Evolutionary conservation across 2,797 vertebrate species (phyloP).

Genomic region (Lates japonicus): DNA sequence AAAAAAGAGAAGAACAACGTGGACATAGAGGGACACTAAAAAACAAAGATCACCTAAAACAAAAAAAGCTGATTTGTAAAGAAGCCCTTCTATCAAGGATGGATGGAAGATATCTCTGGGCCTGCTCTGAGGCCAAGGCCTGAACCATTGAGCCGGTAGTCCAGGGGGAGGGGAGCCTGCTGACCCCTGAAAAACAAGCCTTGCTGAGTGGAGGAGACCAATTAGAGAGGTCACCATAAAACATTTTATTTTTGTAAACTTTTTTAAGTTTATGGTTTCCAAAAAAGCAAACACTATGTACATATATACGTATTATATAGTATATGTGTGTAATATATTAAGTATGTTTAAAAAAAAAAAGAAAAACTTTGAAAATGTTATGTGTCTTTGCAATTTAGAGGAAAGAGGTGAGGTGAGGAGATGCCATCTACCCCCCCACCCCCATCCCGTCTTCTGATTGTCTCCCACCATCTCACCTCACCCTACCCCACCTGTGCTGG

Average conservation of each 20-base stretch:
- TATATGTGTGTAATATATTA: constrained; percentile 82
- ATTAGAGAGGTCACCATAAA: constrained; percentile 82
- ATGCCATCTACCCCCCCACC: constrained; percentile 11
- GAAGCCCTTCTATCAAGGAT: constrained; percentile 73
- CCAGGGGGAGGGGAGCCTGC: constrained; percentile 44
- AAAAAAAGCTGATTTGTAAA: constrained; percentile 72
- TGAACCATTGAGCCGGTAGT: constrained; percentile 74
- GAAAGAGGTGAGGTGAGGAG: constrained; percentile 47
- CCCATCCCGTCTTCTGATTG: constrained; percentile 24
- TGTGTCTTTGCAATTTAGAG: constrained; percentile 63
- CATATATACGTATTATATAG: constrained; percentile 81
- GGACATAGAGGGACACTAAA: constrained; percentile 60
- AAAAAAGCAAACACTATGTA: constrained; percentile 80
- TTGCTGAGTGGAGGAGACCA: constrained; percentile 77
- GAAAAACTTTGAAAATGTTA: constrained; percentile 39
- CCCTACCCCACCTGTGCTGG: constrained; percentile 2
- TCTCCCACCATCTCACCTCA: constrained; percentile 17
- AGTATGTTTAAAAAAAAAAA: constrained; percentile 74
- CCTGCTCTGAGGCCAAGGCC: constrained; percentile 65
- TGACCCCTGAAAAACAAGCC: constrained; percentile 75
- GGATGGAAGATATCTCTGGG: constrained; percentile 68
- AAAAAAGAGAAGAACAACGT: constrained; percentile 71
- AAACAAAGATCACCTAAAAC: constrained; percentile 73
- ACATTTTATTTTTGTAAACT: constrained; percentile 90
- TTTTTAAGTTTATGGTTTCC: constrained; percentile 87